Base-by-base conservation (phyloP, 2,888 invertebrate species). In the Aporophyla nigra region DNA sequence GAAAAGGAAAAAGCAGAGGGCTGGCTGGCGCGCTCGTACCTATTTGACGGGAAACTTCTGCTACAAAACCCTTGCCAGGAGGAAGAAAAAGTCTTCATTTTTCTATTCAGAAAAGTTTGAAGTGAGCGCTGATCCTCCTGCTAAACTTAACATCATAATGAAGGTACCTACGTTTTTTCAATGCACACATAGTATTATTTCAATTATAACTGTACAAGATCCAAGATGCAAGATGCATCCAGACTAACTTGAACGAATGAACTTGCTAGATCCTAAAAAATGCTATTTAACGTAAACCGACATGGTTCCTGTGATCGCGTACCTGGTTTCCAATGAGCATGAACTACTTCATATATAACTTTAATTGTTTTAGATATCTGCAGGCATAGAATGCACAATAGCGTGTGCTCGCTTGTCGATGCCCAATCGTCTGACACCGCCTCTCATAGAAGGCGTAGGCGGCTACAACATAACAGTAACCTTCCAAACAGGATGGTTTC, bases 51-150 rank as follows among this genome's bases (percentile, higher is more conserved):
- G 96, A 1, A 92, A 93, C 78, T 89, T 87, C 56, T 96, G 96
- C 78, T 95, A 88, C 83, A 92, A 88, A 80, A 88, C 86, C 61
- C 0, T 16, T 5, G 0, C 4, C 2, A 21, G 74, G 0, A 92
- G 88, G 68, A 87, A 86, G 54, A 91, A 89, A 61, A 82, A 80
- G 9, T 27, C 40, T 1, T 65, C 91, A 0, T 89, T 94, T 65
- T 95, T 96, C 84, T 96, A 95, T 82, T 88, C 91, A 0, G 96
- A 96, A 78, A 90, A 76, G 59, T 96, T 96, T 86, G 90, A 92
- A 74, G 95, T 95, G 3, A 73, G 63, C 16, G 76, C 86, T 12
- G 76, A 71, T n/a, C 76, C 80, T 40, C 83, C 86, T 27, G 86
- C 84, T 12, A 83, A 83, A 54, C 27, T 86, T 6, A 54, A 40